Base-by-base conservation (phyloP, 1,140 invertebrate genomes). In the Druon quercuslanigerum region DNA sequence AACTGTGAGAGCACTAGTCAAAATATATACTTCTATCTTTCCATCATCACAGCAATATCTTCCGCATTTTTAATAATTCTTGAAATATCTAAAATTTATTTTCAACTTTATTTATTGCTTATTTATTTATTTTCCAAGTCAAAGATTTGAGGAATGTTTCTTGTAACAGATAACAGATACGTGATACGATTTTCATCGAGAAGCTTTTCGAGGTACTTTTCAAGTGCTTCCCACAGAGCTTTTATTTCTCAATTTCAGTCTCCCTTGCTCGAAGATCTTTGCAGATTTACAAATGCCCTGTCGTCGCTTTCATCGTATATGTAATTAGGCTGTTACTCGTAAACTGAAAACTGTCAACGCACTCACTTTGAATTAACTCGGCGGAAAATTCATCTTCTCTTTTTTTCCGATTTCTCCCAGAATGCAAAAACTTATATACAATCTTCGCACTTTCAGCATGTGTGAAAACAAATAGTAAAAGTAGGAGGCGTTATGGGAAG, bases 151-250 rank as follows among this genome's bases (percentile, higher is more conserved):
- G 40, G 40, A 46, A 46, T 46, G 14, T 40, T 33, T 66, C 33
- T 25, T n/a, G 60, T 66, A 66, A 66, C 40, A 16, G 60, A 66
- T 66, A 66, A 66, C n/a, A 16, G 60, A 66, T 66, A 66, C 13
- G 60, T 40, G 13, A 40, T n/a, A 66, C 60, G 40, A 25, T 33
- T 66, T 66, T 66, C 56, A 25, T 66, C 60, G 57, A 66, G 33
- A n/a, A 40, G 60, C 33, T 66, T 66, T 40, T 16, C 9, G 25
- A 16, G 60, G 33, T 66, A n/a, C 60, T 66, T 40, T 66, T 66
- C 25, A 40, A 66, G 40, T 33, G 8, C 20, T 6, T 66, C 20
- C 16, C 57, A 14, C 19, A 40, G 20, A 60, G 57, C 60, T 66
- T 46, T 46, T 40, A 66, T 14, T 33, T 40, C 60, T 66, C 33